These are phyloP conservation scores for Gobionotothen gibberifrons DNA, from an alignment of 2,797 vertebrate genomes.

Conservation along the genomic window DNA sequence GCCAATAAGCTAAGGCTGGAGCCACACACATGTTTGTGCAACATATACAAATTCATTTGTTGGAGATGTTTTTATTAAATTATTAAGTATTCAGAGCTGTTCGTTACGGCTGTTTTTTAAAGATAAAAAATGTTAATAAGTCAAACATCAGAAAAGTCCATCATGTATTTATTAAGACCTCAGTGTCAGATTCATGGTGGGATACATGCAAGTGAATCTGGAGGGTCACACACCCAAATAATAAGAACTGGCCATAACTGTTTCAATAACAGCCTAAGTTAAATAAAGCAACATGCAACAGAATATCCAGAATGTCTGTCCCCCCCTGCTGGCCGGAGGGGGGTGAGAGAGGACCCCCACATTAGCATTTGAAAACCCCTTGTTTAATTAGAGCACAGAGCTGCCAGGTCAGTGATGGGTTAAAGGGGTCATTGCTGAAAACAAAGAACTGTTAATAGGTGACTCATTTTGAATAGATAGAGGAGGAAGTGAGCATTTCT, in stretches of 20 bases:
- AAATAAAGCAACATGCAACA: background rate
- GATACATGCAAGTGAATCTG: background rate
- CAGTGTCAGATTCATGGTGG: background rate
- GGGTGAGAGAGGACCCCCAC: no score
- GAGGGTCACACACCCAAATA: background rate
- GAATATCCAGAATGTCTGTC: background rate
- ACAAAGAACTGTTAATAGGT: slow-evolving; percentile 65
- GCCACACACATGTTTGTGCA: background rate
- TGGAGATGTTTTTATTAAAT: background rate
- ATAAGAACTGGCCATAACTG: background rate
- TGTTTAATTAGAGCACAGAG: slow-evolving; percentile 31
- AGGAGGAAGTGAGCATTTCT: slow-evolving; percentile 42
- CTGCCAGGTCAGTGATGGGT: slow-evolving; percentile 36
- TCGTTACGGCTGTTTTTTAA: no score
- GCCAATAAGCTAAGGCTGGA: background rate
- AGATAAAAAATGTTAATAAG: no score
- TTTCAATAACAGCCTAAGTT: slow-evolving; percentile 21
- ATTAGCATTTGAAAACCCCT: slow-evolving; percentile 62
- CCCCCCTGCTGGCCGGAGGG: slow-evolving; percentile 8
- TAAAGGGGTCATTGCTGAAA: slow-evolving; percentile 43
- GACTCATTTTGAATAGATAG: slow-evolving; percentile 58
- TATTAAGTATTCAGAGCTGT: no score
- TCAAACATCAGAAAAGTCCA: no score
- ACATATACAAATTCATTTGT: background rate
- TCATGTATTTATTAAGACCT: background rate